Percentiles rank a stretch among this genome's conserved stretches.
phyloP scores from a whole-genome alignment of 2,113 vertebrate species.

The Oreochromis niloticus region DNA sequence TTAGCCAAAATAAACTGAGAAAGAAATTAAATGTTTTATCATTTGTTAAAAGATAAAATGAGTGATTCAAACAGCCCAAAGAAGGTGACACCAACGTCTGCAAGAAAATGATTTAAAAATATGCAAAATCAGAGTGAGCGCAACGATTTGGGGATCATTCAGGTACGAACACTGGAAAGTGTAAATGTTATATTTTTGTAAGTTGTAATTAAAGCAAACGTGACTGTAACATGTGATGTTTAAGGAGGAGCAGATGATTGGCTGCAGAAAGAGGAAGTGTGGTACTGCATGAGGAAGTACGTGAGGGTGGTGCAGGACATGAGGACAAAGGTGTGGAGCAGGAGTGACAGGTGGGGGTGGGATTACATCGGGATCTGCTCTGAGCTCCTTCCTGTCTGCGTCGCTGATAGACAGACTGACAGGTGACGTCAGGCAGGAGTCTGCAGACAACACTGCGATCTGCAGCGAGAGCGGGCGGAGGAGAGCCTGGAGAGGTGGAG shows the following conservation, averaged over 20 bases:
- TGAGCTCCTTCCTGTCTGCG: neutral
- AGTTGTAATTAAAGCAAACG: neutral
- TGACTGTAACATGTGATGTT: accelerated
- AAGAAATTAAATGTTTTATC: accelerated
- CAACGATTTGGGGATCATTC: too few species aligned
- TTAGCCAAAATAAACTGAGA: neutral
- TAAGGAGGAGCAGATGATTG: neutral
- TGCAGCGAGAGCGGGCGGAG: neutral
- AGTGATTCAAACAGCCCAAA: neutral
- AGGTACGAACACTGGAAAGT: neutral
- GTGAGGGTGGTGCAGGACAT: neutral
- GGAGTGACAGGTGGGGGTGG: neutral
- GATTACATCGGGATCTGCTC: neutral
- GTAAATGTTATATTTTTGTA: neutral
- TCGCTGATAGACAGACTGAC: neutral
- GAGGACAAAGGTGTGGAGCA: neutral
- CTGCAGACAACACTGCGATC: neutral
- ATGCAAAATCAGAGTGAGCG: neutral
- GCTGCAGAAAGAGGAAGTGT: neutral
- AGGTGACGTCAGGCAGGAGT: neutral
- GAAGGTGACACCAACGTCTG: neutral
- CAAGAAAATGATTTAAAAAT: neutral
- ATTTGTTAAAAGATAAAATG: neutral
- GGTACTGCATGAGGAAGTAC: neutral
- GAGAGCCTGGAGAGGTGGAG: neutral